These are phyloP conservation scores for Hymenopus coronatus DNA, from an alignment of 2,888 invertebrate species.

Conservation along the genomic window DNA sequence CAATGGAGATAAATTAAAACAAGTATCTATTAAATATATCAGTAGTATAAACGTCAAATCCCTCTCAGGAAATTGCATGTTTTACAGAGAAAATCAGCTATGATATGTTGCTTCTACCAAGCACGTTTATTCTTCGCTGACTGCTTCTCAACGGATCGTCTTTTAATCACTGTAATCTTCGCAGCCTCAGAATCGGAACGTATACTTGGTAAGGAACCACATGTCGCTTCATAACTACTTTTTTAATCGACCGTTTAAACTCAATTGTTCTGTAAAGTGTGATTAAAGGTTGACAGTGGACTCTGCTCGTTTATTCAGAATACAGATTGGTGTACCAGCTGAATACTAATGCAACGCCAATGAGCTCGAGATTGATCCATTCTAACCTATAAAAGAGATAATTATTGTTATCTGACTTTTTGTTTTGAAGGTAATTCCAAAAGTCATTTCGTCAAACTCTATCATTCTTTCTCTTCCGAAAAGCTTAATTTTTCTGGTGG, in stretches of 20 bases:
- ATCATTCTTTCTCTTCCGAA: too few species aligned
- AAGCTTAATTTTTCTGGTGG: too few species aligned
- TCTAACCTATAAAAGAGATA: too few species aligned
- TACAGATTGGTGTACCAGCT: background rate
- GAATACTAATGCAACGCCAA: background rate
- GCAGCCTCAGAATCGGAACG: background rate
- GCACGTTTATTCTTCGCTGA: background rate
- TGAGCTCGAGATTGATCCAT: background rate
- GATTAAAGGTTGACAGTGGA: background rate
- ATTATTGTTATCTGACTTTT: too few species aligned
- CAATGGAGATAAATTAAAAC: too few species aligned
- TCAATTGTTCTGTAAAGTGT: background rate
- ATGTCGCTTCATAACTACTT: background rate
- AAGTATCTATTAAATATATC: too few species aligned
- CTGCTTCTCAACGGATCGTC: background rate
- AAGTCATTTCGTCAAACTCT: too few species aligned
- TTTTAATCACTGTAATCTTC: background rate
- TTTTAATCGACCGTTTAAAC: background rate
- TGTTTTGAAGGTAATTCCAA: too few species aligned
- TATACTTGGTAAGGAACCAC: background rate
- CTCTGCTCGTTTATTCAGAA: background rate
- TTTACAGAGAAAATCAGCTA: too few species aligned
- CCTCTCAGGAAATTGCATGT: too few species aligned
- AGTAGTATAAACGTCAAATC: too few species aligned
- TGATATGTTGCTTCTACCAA: too few species aligned